Conservation (phyloP, 1,140 invertebrate genomes). For the Zaprionus nigranus region DNA sequence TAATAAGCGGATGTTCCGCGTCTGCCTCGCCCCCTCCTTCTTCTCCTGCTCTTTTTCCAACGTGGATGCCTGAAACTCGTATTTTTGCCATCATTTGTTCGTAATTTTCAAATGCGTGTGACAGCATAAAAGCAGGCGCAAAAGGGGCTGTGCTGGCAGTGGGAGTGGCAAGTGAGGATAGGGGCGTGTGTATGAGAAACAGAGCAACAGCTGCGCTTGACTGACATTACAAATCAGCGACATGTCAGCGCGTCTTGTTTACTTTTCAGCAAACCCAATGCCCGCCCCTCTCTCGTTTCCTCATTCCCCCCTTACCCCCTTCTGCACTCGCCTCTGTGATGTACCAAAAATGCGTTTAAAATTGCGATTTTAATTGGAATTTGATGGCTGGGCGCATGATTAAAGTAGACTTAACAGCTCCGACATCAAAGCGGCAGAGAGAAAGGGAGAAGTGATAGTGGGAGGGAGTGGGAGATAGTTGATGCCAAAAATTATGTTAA, state of each 20-base stretch:
- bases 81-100: constrained; percentile 38
- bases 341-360: constrained; percentile 56
- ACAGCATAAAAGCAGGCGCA: constrained; percentile 16
- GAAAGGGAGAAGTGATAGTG: constrained; percentile 2
- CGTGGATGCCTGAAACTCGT: constrained; percentile 22
- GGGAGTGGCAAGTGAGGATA: neutral
- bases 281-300: neutral
- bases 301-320: too few species aligned
- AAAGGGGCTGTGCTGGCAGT: neutral
- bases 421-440: constrained; percentile 49
- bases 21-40: neutral
- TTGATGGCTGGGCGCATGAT: constrained; percentile 64
- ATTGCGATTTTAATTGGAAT: constrained; percentile 76
- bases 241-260: constrained; percentile 58
- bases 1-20: constrained; percentile 24
- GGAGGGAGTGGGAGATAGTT: constrained; percentile 33
- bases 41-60: neutral
- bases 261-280: constrained; percentile 25
- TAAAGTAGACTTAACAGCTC: constrained; percentile 58
- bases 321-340: neutral
- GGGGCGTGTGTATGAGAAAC: constrained; percentile 7
- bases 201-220: constrained; percentile 67
- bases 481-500: constrained; percentile 58
- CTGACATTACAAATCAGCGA: constrained; percentile 64
- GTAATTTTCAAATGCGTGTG: constrained; percentile 55